Evolutionary conservation across 2,888 invertebrate species (phyloP), one percentile per base, ranked within the genome.

Genomic region (Caenorhabditis sp.): DNA sequence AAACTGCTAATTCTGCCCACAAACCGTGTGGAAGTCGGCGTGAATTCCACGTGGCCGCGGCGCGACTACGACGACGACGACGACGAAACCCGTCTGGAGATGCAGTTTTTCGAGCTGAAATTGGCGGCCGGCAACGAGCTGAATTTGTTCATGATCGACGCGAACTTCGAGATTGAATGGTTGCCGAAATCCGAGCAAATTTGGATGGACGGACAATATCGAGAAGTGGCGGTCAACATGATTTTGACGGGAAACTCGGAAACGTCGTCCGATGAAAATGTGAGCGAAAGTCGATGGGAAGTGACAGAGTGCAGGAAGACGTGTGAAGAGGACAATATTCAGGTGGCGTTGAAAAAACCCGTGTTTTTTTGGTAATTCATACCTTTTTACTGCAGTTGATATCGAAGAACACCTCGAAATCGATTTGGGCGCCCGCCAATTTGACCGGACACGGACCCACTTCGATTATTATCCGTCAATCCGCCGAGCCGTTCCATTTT

Each of bases 21-120:
- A 4, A 45, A 27, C 15, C 39, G 24, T 17, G 4, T 76, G 27
- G 30, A 7, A 3, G 22, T 75, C n/a, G 17, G 39, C 20, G 55
- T 75, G 3, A 30, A 56, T 30, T 56, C 68, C 24, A 62, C 62
- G 6, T 75, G 75, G 75, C 74, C 74, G 8, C 26, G 35, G n/a
- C n/a, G n/a, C n/a, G n/a, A n/a, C n/a, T n/a, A n/a, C n/a, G n/a
- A n/a, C n/a, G n/a, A n/a, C n/a, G n/a, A n/a, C n/a, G n/a, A n/a
- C n/a, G 46, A 17, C 8, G 56, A 56, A 0, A 61, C 53, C 1
- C 52, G 43, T 30, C 22, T 70, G 15, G 70, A 70, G 15, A 45
- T 70, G 30, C 59, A 70, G 26, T 59, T 70, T 20, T 27, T 59
- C 3, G 70, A 70, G 26, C 7, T 70, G 22, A 37, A 3, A 27